Base-by-base conservation (phyloP, 2,797 vertebrate species). In the Schizopygopsis malacanthus region DNA sequence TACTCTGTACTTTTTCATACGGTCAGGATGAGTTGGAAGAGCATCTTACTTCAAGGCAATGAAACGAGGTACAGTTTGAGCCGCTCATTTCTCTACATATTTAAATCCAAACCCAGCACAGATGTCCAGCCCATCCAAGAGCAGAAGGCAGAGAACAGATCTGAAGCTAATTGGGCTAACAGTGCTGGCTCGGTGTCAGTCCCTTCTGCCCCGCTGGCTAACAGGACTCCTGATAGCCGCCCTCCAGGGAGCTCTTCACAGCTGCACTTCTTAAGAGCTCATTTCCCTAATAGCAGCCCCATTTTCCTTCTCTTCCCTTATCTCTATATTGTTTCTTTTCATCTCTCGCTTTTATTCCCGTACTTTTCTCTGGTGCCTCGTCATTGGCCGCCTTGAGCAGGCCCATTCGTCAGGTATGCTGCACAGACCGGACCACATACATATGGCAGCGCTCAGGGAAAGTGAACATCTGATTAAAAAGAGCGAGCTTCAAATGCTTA, bases 221-320 rank as follows among this genome's bases (percentile, higher is more conserved):
- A 86, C 84, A 73, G 81, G 75, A 77, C 82, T 70, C 81, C 84
- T 86, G 86, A 86, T 88, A 82, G 73, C 79, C 67, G 73, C 56
- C 65, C 88, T 86, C 85, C 75, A 61, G 86, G 87, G 82, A 88
- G 56, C 50, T 33, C 84, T 82, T 85, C 79, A 79, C 82, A 88
- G 89, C 82, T 86, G 84, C 87, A 72, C 85, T 69, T 87, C 85
- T 83, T 79, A 86, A 88, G 70, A 78, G 28, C 82, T 87, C 63
- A 82, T 84, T 88, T 89, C 85, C 85, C 81, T 86, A 86, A 86
- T 87, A 89, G 80, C 28, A 50, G 41, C 56, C 67, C 79, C 79
- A 72, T 81, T 85, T 80, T 72, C 84, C 18, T 71, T 71, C 65
- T 79, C 54, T 79, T 50, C 77, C 69, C 70, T 81, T 85, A 85